A percentile compares a stretch with the other conserved stretches of the same genome.
These are phyloP conservation scores for Perca schrenkii DNA, from an alignment of 2,113 vertebrate species.

Conservation along the genomic window DNA sequence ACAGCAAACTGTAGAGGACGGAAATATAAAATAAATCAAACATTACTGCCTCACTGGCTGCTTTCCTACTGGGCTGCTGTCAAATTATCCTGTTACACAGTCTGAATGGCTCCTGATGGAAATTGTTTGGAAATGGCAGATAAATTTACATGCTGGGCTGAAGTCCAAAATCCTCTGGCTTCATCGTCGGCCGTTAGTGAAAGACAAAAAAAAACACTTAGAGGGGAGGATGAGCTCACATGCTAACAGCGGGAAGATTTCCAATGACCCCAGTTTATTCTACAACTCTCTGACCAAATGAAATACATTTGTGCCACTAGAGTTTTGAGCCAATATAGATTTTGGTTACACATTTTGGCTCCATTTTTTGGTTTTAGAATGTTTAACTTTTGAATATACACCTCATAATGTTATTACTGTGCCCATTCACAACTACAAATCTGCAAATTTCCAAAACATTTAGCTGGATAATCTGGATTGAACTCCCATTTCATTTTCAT, in stretches of 20 bases:
- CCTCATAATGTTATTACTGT: neutral
- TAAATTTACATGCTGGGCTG: conserved; percentile 79
- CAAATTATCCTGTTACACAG: conserved; percentile 73
- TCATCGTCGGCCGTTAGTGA: conserved; percentile 68
- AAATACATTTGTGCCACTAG: conserved; percentile 29
- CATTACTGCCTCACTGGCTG: conserved; percentile 68
- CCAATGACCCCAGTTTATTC: conserved; percentile 59
- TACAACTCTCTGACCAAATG: conserved; percentile 33
- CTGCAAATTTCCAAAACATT: conserved; percentile 17
- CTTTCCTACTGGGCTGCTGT: conserved; percentile 74
- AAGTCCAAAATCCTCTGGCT: conserved; percentile 76
- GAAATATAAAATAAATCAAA: conserved; percentile 77
- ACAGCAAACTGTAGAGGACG: conserved; percentile 65
- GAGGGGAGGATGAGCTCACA: conserved; percentile 57
- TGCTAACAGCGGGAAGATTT: conserved; percentile 52
- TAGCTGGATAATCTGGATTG: neutral
- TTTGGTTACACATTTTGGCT: conserved; percentile 32
- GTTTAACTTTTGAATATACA: conserved; percentile 6
- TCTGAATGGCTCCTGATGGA: conserved; percentile 82
- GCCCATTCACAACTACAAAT: conserved; percentile 6
- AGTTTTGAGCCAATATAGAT: conserved; percentile 32
- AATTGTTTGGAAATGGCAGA: conserved; percentile 81
- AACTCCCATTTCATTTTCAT: conserved; percentile 7
- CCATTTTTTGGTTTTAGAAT: conserved; percentile 7
- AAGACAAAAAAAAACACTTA: conserved; percentile 53